phyloP scores from a whole-genome alignment of 2,888 invertebrate genomes.

The Chrysina gloriosa region DNA sequence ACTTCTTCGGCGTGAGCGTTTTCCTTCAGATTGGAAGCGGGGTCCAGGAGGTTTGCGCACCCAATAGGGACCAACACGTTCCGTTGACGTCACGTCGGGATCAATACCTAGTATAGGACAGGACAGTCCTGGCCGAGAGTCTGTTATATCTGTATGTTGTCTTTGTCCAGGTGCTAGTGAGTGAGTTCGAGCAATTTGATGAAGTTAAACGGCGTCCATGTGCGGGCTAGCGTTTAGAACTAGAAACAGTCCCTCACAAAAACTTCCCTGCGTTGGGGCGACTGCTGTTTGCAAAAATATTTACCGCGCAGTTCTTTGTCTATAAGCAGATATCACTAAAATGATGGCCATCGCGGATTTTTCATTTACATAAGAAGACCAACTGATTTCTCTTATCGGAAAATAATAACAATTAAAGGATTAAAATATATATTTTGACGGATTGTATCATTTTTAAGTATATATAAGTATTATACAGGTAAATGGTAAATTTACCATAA shows the following conservation, averaged over 20 bases:
- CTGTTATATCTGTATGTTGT: constrained; percentile 58
- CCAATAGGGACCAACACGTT: constrained; percentile 54
- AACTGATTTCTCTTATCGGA: not conserved
- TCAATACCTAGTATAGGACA: constrained; percentile 61
- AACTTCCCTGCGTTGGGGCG: constrained; percentile 97
- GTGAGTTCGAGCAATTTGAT: constrained; percentile 54
- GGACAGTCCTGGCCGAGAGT: constrained; percentile 59
- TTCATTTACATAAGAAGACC: not conserved
- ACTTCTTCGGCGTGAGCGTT: constrained; percentile 63
- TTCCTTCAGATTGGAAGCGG: constrained; percentile 52
- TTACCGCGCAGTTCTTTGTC: not conserved
- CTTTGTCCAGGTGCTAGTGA: constrained; percentile 46
- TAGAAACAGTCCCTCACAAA: constrained; percentile 96
- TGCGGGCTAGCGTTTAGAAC: constrained; percentile 96
- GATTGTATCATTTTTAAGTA: not conserved
- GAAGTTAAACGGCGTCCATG: constrained; percentile 77
- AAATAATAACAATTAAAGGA: constrained; percentile 25
- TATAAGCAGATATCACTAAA: not conserved
- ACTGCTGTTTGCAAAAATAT: constrained; percentile 74
- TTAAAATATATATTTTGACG: constrained; percentile 18
- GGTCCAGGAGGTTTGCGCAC: constrained; percentile 50
- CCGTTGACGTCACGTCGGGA: constrained; percentile 61
- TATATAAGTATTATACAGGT: constrained; percentile 35
- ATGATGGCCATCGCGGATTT: constrained; percentile 8
- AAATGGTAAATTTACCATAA: not conserved